Evolutionary conservation across 2,888 invertebrate genomes (phyloP).

Genomic region (Nycteola revayana): DNA sequence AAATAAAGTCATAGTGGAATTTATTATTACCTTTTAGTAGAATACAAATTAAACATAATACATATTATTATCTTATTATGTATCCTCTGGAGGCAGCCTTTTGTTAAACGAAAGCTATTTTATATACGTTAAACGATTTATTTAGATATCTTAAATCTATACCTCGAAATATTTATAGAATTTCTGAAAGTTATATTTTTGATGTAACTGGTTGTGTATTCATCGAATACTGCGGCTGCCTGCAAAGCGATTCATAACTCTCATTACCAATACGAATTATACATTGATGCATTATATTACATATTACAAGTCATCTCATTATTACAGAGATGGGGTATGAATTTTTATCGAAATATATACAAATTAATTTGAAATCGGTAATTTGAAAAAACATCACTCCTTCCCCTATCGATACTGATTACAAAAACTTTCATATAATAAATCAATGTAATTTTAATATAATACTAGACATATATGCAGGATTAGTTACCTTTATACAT

Average conservation of each 20-base stretch:
- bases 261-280: slow-evolving; percentile 24
- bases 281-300: not conserved
- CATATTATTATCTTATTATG: slow-evolving; percentile 36
- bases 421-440: too few species aligned
- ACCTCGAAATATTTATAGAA: slow-evolving; percentile 4
- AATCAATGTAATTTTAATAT: slow-evolving; percentile 2
- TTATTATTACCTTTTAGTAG: slow-evolving; percentile 49
- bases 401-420: too few species aligned
- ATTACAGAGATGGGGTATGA: too few species aligned
- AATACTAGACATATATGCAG: slow-evolving; percentile 26
- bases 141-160: slow-evolving; percentile 16
- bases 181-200: slow-evolving; percentile 25
- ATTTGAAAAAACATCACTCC: too few species aligned
- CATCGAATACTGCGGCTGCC: slow-evolving; percentile 51
- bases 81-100: slow-evolving; percentile 45
- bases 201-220: slow-evolving; percentile 46
- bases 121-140: slow-evolving; percentile 17
- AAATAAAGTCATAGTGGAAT: slow-evolving; percentile 57
- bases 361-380: too few species aligned
- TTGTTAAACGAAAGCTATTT: slow-evolving; percentile 21
- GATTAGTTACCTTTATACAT: slow-evolving; percentile 11
- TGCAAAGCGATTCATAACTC: slow-evolving; percentile 31
- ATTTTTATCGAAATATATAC: too few species aligned
- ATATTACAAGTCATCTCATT: too few species aligned
- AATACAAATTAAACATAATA: slow-evolving; percentile 39